phyloP scores from a whole-genome alignment of 2,113 vertebrate species.

The Pelobates fuscus region DNA sequence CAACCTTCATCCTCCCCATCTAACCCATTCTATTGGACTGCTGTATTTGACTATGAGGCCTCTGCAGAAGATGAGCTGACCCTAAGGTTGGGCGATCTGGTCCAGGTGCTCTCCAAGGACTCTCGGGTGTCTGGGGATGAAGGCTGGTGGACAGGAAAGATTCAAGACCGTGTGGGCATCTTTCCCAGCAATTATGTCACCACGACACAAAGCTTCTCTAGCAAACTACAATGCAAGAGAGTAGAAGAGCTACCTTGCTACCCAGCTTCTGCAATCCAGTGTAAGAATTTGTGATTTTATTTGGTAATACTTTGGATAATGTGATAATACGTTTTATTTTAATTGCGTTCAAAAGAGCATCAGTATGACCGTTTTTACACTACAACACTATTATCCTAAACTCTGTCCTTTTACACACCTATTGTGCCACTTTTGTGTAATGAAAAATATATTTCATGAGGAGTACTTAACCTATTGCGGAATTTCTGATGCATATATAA shows the following conservation, averaged over 20 bases:
- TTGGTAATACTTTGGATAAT: too few relatives aligned
- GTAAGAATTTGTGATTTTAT: conserved; percentile 60
- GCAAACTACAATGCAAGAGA: conserved; percentile 67
- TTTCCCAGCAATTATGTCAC: conserved; percentile 96
- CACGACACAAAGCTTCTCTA: conserved; percentile 74
- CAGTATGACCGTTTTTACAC: too few relatives aligned
- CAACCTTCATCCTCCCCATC: conserved; percentile 10
- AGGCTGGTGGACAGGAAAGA: conserved; percentile 96
- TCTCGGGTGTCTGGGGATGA: conserved; percentile 92
- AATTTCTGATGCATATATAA: too few relatives aligned
- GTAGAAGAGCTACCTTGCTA: conserved; percentile 62
- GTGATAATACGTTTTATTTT: too few relatives aligned
- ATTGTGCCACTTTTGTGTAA: too few relatives aligned
- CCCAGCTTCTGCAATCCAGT: conserved; percentile 66
- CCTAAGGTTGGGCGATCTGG: conserved; percentile 86
- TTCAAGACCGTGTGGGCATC: conserved; percentile 90
- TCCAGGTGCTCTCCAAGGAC: conserved; percentile 92
- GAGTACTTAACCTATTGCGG: too few relatives aligned
- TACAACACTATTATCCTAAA: too few relatives aligned
- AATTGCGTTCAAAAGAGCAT: too few relatives aligned
- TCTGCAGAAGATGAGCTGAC: conserved; percentile 93
- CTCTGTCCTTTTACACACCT: too few relatives aligned
- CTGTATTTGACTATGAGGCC: conserved; percentile 95
- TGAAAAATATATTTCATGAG: too few relatives aligned
- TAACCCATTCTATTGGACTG: conserved; percentile 79